Conservation (phyloP, 2,113 vertebrate species). For the Physeter macrocephalus region DNA sequence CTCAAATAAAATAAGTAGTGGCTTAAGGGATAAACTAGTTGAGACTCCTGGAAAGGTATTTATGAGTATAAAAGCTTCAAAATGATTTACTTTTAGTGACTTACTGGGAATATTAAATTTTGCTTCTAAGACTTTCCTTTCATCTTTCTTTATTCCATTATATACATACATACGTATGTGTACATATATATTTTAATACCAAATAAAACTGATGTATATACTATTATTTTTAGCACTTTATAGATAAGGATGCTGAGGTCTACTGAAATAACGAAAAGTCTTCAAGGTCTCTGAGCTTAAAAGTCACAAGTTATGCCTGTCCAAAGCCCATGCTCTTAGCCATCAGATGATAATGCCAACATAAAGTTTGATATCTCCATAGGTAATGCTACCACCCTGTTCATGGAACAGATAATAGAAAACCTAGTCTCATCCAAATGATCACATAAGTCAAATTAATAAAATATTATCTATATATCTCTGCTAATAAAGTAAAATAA, state of each 20-base stretch:
- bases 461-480: background rate
- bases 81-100: background rate
- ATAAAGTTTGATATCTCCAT: fast-evolving
- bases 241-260: background rate
- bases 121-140: background rate
- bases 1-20: background rate
- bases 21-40: background rate
- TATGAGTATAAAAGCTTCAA: background rate
- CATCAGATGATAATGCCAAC: background rate
- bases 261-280: background rate
- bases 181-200: background rate
- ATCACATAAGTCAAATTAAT: background rate
- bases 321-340: background rate
- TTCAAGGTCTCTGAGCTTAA: background rate
- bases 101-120: background rate
- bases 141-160: background rate
- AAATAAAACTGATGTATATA: background rate
- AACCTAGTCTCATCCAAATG: background rate
- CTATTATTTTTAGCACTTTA: background rate
- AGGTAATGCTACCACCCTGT: background rate
- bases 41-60: background rate
- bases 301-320: background rate
- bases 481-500: background rate
- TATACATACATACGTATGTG: background rate
- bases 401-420: background rate